Evolutionary conservation across 2,113 vertebrate species (phyloP).

Genomic region (Plecotus auritus): DNA sequence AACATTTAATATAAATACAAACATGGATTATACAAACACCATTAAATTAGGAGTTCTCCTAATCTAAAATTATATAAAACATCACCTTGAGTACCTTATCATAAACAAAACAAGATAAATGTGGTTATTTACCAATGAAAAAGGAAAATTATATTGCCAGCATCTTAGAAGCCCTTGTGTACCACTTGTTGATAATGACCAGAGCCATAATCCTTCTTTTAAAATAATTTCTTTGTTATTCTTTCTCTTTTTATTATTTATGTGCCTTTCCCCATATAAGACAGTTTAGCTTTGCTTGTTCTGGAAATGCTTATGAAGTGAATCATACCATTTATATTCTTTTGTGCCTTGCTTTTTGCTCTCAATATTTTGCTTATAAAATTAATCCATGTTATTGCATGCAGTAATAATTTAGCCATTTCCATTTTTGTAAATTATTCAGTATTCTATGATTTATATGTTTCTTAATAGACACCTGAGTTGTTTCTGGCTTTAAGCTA

Average conservation of each 20-base stretch:
- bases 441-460: background rate
- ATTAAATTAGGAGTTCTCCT: background rate
- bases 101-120: background rate
- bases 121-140: background rate
- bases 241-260: background rate
- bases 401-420: background rate
- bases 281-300: background rate
- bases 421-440: background rate
- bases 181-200: background rate
- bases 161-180: background rate
- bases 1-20: background rate
- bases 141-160: background rate
- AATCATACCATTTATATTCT: background rate
- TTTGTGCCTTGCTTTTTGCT: background rate
- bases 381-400: background rate
- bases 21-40: background rate
- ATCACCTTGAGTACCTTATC: background rate
- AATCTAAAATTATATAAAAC: background rate
- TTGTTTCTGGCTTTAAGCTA: background rate
- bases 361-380: background rate
- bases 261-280: background rate
- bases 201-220: background rate
- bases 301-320: background rate
- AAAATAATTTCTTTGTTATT: background rate
- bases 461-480: background rate